Percentiles rank a stretch among this genome's conserved stretches.
Evolutionary conservation across 2,888 invertebrate genomes (phyloP).

Genomic region (Hirtodrosophila alboralis): DNA sequence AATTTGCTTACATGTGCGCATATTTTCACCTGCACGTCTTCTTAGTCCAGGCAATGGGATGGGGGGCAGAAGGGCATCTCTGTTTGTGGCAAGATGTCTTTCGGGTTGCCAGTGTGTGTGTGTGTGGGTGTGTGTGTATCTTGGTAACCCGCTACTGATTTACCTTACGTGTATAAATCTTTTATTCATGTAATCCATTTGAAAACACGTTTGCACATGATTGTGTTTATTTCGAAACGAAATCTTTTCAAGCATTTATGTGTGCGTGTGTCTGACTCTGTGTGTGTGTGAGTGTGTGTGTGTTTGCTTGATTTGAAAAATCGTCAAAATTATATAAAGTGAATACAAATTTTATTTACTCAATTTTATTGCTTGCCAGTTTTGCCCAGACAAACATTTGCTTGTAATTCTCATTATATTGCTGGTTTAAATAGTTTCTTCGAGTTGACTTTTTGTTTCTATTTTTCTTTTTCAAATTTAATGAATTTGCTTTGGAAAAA

Average conservation of each 20-base stretch:
- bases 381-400: constrained; percentile 53
- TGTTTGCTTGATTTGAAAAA: constrained; percentile 71
- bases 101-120: constrained; percentile 20
- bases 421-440: constrained; percentile 8
- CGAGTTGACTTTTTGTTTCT: constrained; percentile 3
- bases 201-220: constrained; percentile 80
- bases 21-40: constrained; percentile 71
- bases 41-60: background rate
- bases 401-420: constrained; percentile 30
- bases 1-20: constrained; percentile 77
- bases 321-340: constrained; percentile 79
- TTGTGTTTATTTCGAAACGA: constrained; percentile 74
- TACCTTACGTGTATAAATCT: constrained; percentile 79
- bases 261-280: background rate
- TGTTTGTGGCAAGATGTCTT: constrained; percentile 27
- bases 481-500: constrained; percentile 5
- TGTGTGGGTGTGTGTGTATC: constrained; percentile 22
- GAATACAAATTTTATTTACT: constrained; percentile 78
- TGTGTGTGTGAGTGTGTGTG: constrained; percentile 15
- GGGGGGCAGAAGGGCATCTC: background rate
- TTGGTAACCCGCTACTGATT: constrained; percentile 78
- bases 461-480: constrained; percentile 1
- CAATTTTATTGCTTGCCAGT: constrained; percentile 62
- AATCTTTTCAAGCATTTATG: constrained; percentile 47
- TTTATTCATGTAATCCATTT: constrained; percentile 80